Evolutionary conservation across 1,140 invertebrate genomes (phyloP).

Genomic region (Halyomorpha halys): DNA sequence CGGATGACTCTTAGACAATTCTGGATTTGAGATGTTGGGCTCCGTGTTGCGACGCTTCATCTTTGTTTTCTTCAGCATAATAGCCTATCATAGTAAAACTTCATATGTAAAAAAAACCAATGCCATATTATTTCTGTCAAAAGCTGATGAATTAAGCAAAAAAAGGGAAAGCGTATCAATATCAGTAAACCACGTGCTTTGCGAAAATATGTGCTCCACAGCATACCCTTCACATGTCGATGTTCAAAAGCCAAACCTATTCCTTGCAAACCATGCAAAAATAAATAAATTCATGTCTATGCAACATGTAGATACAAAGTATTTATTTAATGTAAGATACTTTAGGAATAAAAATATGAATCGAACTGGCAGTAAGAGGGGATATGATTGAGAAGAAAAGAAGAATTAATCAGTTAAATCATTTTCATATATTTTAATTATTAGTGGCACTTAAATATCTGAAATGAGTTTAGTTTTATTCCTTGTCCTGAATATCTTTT

Average conservation of each 20-base stretch:
- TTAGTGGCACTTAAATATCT: too few species aligned
- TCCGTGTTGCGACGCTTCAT: conserved; percentile 66
- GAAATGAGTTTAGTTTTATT: too few species aligned
- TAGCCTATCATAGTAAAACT: conserved; percentile 39
- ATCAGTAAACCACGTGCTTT: neutral
- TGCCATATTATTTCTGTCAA: neutral
- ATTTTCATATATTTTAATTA: too few species aligned
- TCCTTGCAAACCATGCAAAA: conserved; percentile 3
- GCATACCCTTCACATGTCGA: neutral
- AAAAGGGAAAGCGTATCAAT: neutral
- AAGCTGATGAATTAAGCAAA: neutral
- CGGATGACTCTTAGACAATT: neutral
- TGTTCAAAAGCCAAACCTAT: conserved; percentile 6
- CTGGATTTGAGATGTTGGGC: conserved; percentile 52
- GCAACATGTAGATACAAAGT: too few species aligned
- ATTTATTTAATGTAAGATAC: too few species aligned
- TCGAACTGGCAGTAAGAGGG: too few species aligned
- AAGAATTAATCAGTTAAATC: too few species aligned
- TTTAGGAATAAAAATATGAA: too few species aligned
- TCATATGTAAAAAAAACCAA: neutral
- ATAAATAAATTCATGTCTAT: too few species aligned
- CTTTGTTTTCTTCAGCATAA: conserved; percentile 53
- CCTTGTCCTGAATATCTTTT: too few species aligned
- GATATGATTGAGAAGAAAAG: too few species aligned
- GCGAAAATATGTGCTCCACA: conserved; percentile 1